Evolutionary conservation across 2,888 invertebrate species (phyloP).

Genomic region (Apotomis capreana): DNA sequence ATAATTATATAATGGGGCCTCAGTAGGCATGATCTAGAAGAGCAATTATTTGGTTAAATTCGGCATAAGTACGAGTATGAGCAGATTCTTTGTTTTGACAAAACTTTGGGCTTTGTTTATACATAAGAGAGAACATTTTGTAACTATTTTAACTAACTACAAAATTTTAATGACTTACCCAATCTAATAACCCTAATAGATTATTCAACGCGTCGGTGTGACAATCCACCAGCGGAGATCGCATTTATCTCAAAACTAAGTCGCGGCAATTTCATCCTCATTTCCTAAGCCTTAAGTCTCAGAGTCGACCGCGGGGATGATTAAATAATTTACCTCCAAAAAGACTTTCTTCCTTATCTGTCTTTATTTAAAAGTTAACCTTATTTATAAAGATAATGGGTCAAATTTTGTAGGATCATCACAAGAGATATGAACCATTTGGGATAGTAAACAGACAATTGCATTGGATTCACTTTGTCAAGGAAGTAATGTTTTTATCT

Average conservation of each 20-base stretch:
- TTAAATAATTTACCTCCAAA: not conserved
- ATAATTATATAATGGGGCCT: too few relatives aligned
- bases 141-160: too few relatives aligned
- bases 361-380: not conserved
- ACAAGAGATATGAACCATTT: not conserved
- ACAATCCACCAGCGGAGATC: conserved; percentile 3
- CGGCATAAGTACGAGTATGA: too few relatives aligned
- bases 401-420: too few relatives aligned
- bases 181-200: not conserved
- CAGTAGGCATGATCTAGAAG: too few relatives aligned
- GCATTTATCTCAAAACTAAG: conserved; percentile 31
- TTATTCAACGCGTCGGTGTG: conserved; percentile 15
- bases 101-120: too few relatives aligned
- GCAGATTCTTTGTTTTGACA: too few relatives aligned
- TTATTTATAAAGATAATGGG: not conserved
- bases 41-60: too few relatives aligned
- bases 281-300: conserved; percentile 8
- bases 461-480: conserved; percentile 41
- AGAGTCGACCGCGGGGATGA: conserved; percentile 12
- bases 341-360: not conserved
- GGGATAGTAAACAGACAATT: not conserved
- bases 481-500: conserved; percentile 42
- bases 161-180: too few relatives aligned
- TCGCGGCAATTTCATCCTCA: conserved; percentile 34
- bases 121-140: too few relatives aligned